phyloP scores from a whole-genome alignment of 2,888 invertebrate genomes.

The Lobophora halterata region DNA sequence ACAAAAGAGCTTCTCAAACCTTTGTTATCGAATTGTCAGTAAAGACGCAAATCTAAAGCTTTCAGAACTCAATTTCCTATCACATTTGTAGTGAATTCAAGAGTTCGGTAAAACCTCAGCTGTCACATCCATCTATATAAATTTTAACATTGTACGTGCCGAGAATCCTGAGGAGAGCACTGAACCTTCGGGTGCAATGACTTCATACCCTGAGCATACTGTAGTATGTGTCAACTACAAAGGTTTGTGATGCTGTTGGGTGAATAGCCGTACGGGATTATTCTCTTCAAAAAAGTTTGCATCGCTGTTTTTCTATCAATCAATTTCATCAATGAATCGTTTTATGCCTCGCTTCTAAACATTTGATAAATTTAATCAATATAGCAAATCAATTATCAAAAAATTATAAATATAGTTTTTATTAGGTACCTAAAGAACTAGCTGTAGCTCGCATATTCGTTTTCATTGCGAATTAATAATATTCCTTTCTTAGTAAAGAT shows the following conservation, averaged over 20 bases:
- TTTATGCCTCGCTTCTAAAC: too few relatives aligned
- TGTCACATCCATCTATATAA: slow-evolving; percentile 51
- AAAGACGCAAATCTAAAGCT: slow-evolving; percentile 22
- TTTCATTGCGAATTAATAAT: too few relatives aligned
- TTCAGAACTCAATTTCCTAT: slow-evolving; percentile 42
- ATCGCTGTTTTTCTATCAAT: too few relatives aligned
- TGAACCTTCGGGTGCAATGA: slow-evolving; percentile 71
- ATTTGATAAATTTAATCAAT: too few relatives aligned
- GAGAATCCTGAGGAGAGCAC: slow-evolving; percentile 55
- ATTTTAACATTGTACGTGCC: slow-evolving; percentile 60
- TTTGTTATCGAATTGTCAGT: slow-evolving; percentile 10
- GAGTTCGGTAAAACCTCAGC: slow-evolving; percentile 33
- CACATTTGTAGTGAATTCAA: slow-evolving; percentile 29
- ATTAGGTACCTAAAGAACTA: too few relatives aligned
- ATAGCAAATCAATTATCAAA: too few relatives aligned
- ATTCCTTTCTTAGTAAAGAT: too few relatives aligned
- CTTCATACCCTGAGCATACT: slow-evolving; percentile 36
- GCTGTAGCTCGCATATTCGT: too few relatives aligned
- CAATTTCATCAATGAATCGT: too few relatives aligned
- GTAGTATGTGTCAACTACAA: slow-evolving; percentile 39
- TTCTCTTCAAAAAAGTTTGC: too few relatives aligned
- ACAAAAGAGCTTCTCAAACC: not conserved
- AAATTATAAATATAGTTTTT: too few relatives aligned
- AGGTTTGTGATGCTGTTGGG: slow-evolving; percentile 20
- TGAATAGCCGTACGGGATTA: slow-evolving; percentile 10